Percentiles rank a stretch among this genome's conserved stretches.
Evolutionary conservation across 2,888 invertebrate species (phyloP).

Genomic region (Cosmia trapezina): DNA sequence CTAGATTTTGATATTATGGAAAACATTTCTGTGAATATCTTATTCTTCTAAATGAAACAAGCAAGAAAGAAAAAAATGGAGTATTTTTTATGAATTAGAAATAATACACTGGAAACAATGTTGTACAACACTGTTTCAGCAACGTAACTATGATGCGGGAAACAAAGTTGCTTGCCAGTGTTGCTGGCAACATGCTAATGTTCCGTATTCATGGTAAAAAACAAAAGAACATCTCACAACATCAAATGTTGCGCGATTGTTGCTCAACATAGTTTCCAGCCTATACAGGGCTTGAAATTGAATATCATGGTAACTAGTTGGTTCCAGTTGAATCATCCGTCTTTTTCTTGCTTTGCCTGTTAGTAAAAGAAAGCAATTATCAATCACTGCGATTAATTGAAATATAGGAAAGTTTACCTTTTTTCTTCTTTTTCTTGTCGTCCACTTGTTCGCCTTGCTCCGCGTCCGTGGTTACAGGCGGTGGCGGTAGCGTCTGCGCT

Average conservation of each 20-base stretch:
- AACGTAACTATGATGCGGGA: not conserved
- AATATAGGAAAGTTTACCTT: slow-evolving; percentile 67
- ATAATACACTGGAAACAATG: not conserved
- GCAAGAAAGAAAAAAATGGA: too few species aligned
- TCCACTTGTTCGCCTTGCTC: slow-evolving; percentile 74
- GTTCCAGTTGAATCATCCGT: not conserved
- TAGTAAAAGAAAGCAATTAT: not conserved
- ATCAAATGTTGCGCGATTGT: not conserved
- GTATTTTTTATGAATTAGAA: not conserved
- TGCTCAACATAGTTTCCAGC: not conserved
- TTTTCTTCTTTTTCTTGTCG: slow-evolving; percentile 76
- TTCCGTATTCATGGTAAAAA: not conserved
- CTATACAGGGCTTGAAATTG: not conserved
- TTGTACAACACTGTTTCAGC: not conserved
- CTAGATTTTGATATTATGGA: not conserved
- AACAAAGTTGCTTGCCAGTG: not conserved
- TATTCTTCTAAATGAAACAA: not conserved
- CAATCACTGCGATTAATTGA: not conserved
- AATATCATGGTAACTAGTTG: not conserved
- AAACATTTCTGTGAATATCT: not conserved
- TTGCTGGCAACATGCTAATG: too few species aligned
- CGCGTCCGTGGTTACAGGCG: slow-evolving; percentile 54
- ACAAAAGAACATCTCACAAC: not conserved
- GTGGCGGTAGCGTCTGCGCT: slow-evolving; percentile 12
- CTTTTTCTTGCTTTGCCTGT: not conserved